A percentile compares a stretch with the other conserved stretches of the same genome.
Evolutionary conservation across 2,888 invertebrate species (phyloP).

Genomic region (Maniola hyperantus): DNA sequence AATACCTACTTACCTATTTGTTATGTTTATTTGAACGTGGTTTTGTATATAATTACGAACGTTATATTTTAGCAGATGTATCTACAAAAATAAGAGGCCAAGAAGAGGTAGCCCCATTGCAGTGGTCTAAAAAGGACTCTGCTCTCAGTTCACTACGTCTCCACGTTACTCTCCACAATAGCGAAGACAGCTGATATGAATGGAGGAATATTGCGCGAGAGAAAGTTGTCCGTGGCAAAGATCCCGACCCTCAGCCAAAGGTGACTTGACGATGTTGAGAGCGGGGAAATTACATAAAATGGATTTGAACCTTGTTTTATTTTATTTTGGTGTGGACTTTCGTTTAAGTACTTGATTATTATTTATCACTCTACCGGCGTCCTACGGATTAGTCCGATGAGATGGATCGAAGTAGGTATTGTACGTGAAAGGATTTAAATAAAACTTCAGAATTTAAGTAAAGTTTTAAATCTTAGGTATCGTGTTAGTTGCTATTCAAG

Average conservation of each 20-base stretch:
- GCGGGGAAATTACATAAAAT: too few species aligned
- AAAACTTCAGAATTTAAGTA: neutral
- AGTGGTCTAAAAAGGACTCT: too few species aligned
- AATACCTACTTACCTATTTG: constrained; percentile 1
- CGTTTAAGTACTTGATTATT: neutral
- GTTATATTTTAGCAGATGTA: neutral
- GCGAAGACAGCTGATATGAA: too few species aligned
- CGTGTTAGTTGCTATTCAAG: neutral
- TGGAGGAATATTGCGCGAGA: too few species aligned
- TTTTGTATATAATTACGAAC: constrained; percentile 11
- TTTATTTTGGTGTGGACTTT: neutral
- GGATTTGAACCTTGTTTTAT: neutral
- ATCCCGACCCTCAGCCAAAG: too few species aligned
- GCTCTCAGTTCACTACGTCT: too few species aligned
- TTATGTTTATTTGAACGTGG: constrained; percentile 12
- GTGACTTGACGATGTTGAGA: too few species aligned
- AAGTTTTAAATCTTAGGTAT: neutral
- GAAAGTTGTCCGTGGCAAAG: too few species aligned
- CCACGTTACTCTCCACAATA: too few species aligned
- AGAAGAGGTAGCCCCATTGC: too few species aligned
- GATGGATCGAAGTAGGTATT: neutral
- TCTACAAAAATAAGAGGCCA: neutral
- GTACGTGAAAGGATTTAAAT: neutral
- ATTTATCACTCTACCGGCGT: neutral
- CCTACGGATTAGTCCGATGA: neutral